A percentile compares a stretch with the other conserved stretches of the same genome.
These are phyloP conservation scores for Myiozetetes cayanensis DNA, from an alignment of 2,113 vertebrate species.

Conservation along the genomic window DNA sequence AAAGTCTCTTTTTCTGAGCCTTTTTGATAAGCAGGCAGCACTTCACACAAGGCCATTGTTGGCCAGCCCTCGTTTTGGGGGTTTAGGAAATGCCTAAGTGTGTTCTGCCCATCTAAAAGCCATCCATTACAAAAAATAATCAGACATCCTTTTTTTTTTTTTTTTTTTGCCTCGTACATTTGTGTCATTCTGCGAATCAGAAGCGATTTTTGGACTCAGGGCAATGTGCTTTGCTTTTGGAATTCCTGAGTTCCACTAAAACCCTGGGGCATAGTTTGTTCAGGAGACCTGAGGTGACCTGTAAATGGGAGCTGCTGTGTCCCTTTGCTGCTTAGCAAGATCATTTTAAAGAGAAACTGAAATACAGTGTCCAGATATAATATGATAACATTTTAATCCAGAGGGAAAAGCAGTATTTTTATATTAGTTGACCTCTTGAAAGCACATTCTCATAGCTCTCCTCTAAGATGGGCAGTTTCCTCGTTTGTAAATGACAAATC, in stretches of 20 bases:
- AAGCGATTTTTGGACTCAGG: conserved; percentile 39
- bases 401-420: conserved; percentile 23
- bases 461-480: background rate
- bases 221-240: conserved; percentile 53
- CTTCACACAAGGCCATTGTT: conserved; percentile 60
- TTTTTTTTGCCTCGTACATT: background rate
- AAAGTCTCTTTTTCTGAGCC: background rate
- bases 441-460: background rate
- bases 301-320: background rate
- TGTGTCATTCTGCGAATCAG: conserved; percentile 53
- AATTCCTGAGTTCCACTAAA: conserved; percentile 31
- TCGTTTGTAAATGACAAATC: background rate
- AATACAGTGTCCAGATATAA: background rate
- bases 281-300: conserved; percentile 64
- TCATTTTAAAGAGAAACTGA: background rate
- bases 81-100: background rate
- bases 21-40: conserved; percentile 8
- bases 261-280: background rate
- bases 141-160: background rate
- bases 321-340: conserved; percentile 3
- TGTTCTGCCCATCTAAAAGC: conserved; percentile 46
- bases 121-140: conserved; percentile 47
- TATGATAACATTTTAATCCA: background rate
- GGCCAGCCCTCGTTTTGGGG: conserved; percentile 14
- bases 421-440: background rate